These are phyloP conservation scores for Ranitomeya imitator DNA, from an alignment of 2,113 vertebrate species.

Conservation along the genomic window DNA sequence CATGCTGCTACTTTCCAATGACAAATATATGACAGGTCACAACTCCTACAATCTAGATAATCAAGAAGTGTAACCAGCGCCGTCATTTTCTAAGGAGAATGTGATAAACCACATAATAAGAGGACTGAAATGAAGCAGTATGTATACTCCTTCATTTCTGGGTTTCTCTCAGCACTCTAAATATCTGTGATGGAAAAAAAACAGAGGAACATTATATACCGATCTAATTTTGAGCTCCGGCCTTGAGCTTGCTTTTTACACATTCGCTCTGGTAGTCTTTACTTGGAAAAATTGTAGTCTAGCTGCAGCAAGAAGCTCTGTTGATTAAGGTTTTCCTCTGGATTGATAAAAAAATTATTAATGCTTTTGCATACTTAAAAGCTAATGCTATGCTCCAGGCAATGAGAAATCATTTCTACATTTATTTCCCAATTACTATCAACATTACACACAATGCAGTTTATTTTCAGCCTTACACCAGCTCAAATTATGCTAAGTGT, in stretches of 20 bases:
- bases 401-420: slow-evolving; percentile 51
- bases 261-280: background rate
- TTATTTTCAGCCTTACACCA: slow-evolving; percentile 38
- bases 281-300: slow-evolving; percentile 13
- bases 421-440: slow-evolving; percentile 58
- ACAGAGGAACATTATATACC: slow-evolving; percentile 1
- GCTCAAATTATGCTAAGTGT: slow-evolving; percentile 50
- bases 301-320: slow-evolving; percentile 1
- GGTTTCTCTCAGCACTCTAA: background rate
- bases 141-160: slow-evolving; percentile 29
- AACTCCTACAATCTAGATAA: slow-evolving; percentile 3
- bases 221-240: slow-evolving; percentile 7
- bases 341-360: slow-evolving; percentile 57
- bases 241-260: background rate
- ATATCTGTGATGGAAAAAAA: slow-evolving; percentile 20
- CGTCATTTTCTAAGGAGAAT: slow-evolving; percentile 25
- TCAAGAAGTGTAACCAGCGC: slow-evolving; percentile 11
- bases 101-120: slow-evolving; percentile 34
- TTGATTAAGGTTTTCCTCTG: slow-evolving; percentile 47
- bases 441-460: slow-evolving; percentile 49
- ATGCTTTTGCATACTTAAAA: slow-evolving; percentile 49
- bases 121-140: background rate
- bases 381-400: slow-evolving; percentile 49
- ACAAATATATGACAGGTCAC: slow-evolving; percentile 8
- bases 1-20: background rate